Base-by-base conservation (phyloP, 1,140 invertebrate species). In the Berghia stephanieae region DNA sequence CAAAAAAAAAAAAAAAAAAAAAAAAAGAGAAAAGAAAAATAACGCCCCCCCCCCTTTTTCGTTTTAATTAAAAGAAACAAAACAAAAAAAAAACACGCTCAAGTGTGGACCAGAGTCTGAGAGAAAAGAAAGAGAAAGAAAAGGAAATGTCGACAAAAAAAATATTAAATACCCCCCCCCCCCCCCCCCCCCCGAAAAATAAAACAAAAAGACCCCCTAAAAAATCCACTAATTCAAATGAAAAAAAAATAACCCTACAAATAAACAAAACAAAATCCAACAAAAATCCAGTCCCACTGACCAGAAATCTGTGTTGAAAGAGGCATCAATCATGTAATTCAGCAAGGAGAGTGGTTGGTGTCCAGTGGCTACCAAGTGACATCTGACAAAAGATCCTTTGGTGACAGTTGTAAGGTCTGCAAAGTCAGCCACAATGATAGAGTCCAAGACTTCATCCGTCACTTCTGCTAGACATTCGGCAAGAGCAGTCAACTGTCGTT, bases 241-340 rank as follows among this genome's bases (percentile, higher is more conserved):
- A 13, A 36, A 69, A 38, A 69, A 69, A 38, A 69, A 69, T 34
- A 36, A 69, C 13, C 6, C 8, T 16, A 69, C 6, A 8, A 69
- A 36, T 24, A 6, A 31, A 13, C 8, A 42, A 10, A 38, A 8
- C 31, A 8, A 40, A 75, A 77, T 8, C 42, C 42, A 73, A 60
- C 24, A 44, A 43, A n/a, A n/a, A 31, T 69, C 18, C 8, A 36
- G 34, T 68, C 16, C 27, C n/a, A 49, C 71, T 71, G 78, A 85
- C 85, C 81, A 82, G 16, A 75, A 44, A 31, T 71, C 52, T 68
- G 69, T 81, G 46, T 84, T 86, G 34, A 85, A 78, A 38, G 79
- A 76, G 27, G 82, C 81, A 82, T 88, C 86, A 34, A 88, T 82
- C 79, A 83, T 84, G 43, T 81, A 80, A 67, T 88, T 88, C 1